Percentiles rank a stretch among this genome's conserved stretches.
Conservation (phyloP, 35 echinoderm and acorn worm species). For the Lytechinus pictus region DNA sequence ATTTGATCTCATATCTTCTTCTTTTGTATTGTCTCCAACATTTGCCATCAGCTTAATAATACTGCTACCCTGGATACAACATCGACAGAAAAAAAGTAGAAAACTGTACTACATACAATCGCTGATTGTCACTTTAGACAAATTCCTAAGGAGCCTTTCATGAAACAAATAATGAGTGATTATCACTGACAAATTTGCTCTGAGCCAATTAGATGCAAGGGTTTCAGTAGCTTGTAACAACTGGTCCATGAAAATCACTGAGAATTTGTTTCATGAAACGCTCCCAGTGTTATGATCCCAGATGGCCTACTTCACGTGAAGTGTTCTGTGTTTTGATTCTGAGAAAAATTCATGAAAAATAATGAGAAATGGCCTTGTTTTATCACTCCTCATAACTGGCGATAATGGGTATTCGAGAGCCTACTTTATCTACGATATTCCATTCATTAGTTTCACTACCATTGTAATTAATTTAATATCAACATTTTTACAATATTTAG, state of each 20-base stretch:
- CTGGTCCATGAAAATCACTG: background rate
- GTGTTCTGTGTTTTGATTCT: background rate
- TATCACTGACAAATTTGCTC: background rate
- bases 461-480: background rate
- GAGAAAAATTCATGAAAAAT: background rate
- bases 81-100: too few relatives aligned
- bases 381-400: background rate
- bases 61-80: too few relatives aligned
- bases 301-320: background rate
- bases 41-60: too few relatives aligned
- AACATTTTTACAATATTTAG: background rate
- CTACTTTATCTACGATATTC: background rate
- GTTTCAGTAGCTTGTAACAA: background rate
- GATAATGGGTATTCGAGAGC: background rate
- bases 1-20: too few relatives aligned
- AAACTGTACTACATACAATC: too few relatives aligned
- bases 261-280: background rate
- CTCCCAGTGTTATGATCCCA: background rate
- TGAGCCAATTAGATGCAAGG: background rate
- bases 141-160: background rate
- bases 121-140: too few relatives aligned
- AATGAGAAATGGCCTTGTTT: background rate
- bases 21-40: too few relatives aligned
- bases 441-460: conserved; percentile 11
- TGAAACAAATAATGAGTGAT: background rate